Conservation (phyloP, 2,888 invertebrate species). For the Xanthia togata region DNA sequence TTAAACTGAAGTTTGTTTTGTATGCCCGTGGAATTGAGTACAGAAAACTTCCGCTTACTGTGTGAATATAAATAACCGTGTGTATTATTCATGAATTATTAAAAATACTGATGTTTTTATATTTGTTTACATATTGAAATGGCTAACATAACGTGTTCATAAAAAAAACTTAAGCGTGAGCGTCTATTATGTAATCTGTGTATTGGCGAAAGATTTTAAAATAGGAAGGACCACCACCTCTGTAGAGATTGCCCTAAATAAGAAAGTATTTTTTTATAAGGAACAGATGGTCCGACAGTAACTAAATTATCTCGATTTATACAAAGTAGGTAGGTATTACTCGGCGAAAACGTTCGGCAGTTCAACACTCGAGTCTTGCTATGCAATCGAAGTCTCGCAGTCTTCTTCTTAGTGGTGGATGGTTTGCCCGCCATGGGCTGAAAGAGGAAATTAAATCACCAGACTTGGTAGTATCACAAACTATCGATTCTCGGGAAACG, state of each 20-base stretch:
- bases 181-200: neutral
- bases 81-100: constrained; percentile 34
- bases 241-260: constrained; percentile 18
- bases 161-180: constrained; percentile 1
- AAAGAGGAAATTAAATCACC: constrained; percentile 22
- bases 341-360: neutral
- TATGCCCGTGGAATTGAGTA: constrained; percentile 15
- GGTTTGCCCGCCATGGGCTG: neutral
- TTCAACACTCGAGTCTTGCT: neutral
- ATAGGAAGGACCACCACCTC: constrained; percentile 14
- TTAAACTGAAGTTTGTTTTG: constrained; percentile 23
- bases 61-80: neutral
- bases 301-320: constrained; percentile 1
- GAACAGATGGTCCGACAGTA: constrained; percentile 26
- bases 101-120: constrained; percentile 7
- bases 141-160: neutral
- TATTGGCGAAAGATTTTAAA: neutral
- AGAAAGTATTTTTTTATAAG: neutral
- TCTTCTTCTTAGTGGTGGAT: neutral
- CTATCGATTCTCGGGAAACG: constrained; percentile 23
- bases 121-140: constrained; percentile 14
- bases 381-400: neutral
- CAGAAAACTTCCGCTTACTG: constrained; percentile 34
- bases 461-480: constrained; percentile 28
- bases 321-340: constrained; percentile 2